phyloP scores from a whole-genome alignment of 2,797 vertebrate genomes.

The Protonibea diacanthus region DNA sequence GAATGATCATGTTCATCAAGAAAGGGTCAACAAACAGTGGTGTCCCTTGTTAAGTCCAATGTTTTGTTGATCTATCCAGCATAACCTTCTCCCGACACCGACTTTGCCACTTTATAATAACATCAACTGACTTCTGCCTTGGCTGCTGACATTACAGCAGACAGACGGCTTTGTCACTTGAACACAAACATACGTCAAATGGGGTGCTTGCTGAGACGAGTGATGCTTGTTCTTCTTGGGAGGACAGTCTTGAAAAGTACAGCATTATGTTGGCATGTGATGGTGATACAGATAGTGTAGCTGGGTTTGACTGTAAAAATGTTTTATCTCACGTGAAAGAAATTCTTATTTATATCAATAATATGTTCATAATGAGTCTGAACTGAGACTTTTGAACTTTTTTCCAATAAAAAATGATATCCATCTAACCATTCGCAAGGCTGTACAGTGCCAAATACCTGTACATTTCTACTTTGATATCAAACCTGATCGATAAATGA shows the following conservation, averaged over 20 bases:
- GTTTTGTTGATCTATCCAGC: not conserved
- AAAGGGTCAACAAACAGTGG: not conserved
- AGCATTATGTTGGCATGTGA: not conserved
- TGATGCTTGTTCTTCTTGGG: not conserved
- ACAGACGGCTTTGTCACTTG: not conserved
- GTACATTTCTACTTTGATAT: slow-evolving; percentile 12
- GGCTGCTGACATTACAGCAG: not conserved
- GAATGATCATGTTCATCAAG: too few species aligned
- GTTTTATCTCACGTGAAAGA: not conserved
- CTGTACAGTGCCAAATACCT: not conserved
- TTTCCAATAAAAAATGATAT: not conserved
- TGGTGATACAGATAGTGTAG: not conserved
- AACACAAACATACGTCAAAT: not conserved
- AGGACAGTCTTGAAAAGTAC: not conserved
- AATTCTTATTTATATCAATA: not conserved
- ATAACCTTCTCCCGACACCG: not conserved
- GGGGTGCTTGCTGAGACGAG: not conserved
- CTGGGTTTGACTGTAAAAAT: not conserved
- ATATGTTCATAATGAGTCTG: too few species aligned
- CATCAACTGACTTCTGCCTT: not conserved
- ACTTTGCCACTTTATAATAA: not conserved
- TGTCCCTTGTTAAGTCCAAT: not conserved
- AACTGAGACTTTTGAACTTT: too few species aligned
- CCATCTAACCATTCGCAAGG: not conserved
- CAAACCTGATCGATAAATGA: slow-evolving; percentile 59